Base-by-base conservation (phyloP, 2,888 invertebrate species). In the Drosophila niveifrons region DNA sequence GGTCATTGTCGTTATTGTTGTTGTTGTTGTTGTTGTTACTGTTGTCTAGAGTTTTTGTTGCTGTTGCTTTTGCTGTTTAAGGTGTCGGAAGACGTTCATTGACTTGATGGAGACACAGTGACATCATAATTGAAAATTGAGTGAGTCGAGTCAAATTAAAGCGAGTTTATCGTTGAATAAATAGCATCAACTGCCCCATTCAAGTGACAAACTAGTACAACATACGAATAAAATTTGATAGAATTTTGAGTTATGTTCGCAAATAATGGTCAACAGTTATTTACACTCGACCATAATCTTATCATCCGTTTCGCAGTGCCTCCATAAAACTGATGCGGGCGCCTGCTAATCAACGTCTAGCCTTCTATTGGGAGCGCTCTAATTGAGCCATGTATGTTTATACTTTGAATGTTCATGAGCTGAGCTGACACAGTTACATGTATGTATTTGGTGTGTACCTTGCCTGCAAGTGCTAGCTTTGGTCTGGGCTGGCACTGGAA, bases 71-170 rank as follows among this genome's bases (percentile, higher is more conserved):
- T 51, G 48, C 67, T 71, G 65, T 70, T 83, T 83, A 67, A 78
- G 82, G 85, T 83, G 84, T 78, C 78, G 82, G 81, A 80, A 84
- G 87, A 80, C 83, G 83, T 82, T 84, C 83, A 78, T 84, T 83
- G 83, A 83, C 83, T 74, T 58, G 68, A 43, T 63, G 64, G 46
- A 61, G 46, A 61, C 72, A 64, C 51, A 80, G 83, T 83, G 83
- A 83, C 83, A 83, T 83, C 83, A 83, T 83, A 84, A 83, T 83
- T 84, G 75, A 74, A 82, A 78, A 71, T 43, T 63, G 43, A 72
- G 55, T 55, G 39, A 53, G n/a, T 63, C 29, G 48, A 28, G 39
- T 23, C 23, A 10, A 18, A 23, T 59, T 15, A 28, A 46, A 34
- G 51, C 17, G 28, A 57, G 28, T 50, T 51, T 44, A 44, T 44